Evolutionary conservation across 2,797 vertebrate genomes (phyloP).

Genomic region (Ambastaia sidthimunki): DNA sequence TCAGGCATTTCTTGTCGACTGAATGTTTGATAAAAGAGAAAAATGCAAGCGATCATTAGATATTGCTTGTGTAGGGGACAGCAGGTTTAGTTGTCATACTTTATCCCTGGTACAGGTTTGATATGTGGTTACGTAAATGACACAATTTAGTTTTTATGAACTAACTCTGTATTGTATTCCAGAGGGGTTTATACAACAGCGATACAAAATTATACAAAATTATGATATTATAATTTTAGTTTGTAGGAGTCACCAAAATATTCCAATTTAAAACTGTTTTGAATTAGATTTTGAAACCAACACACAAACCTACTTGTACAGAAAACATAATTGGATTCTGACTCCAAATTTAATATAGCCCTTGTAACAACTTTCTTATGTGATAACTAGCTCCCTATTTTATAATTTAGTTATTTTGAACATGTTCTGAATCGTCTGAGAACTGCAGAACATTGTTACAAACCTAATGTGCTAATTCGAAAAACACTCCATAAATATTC

Average conservation of each 20-base stretch:
- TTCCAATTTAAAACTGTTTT: neutral
- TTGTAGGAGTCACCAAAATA: neutral
- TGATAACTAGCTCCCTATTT: neutral
- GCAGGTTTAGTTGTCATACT: too few relatives aligned
- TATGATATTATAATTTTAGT: neutral
- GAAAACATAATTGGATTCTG: slow-evolving; percentile 17
- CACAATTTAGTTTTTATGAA: too few relatives aligned
- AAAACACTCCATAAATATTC: neutral
- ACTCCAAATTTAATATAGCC: neutral
- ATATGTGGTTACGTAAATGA: too few relatives aligned
- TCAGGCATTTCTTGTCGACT: neutral
- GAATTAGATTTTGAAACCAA: neutral
- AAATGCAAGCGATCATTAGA: neutral
- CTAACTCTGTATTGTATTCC: neutral
- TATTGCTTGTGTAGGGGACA: too few relatives aligned
- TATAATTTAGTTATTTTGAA: neutral
- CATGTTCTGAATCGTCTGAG: neutral
- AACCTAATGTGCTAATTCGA: neutral
- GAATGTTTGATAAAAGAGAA: neutral
- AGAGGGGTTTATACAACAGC: neutral
- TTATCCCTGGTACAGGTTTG: too few relatives aligned
- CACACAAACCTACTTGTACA: neutral
- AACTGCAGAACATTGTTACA: neutral
- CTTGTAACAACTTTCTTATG: neutral
- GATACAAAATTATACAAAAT: neutral